These are phyloP conservation scores for Habrosyne pyritoides DNA, from an alignment of 2,888 invertebrate species.

Conservation along the genomic window DNA sequence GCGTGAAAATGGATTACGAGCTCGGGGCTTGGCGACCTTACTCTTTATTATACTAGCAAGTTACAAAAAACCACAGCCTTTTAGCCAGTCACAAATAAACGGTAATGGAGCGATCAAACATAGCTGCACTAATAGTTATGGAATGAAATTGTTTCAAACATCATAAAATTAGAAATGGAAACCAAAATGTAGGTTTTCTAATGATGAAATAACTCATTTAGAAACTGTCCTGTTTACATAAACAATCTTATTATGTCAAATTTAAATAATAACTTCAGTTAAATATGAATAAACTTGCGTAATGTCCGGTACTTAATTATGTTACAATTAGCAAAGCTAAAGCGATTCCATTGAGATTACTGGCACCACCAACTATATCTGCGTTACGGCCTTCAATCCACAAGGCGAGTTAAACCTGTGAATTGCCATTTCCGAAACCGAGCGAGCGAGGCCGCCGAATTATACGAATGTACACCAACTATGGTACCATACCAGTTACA, in stretches of 20 bases:
- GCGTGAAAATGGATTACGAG: constrained; percentile 24
- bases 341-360: constrained; percentile 19
- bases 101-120: constrained; percentile 16
- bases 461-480: constrained; percentile 39
- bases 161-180: neutral
- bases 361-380: constrained; percentile 31
- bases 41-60: constrained; percentile 26
- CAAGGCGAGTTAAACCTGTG: constrained; percentile 53
- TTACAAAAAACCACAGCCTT: constrained; percentile 22
- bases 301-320: neutral
- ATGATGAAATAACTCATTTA: neutral
- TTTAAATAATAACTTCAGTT: neutral
- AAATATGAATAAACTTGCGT: neutral
- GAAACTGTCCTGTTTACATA: neutral
- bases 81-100: constrained; percentile 25
- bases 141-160: constrained; percentile 2
- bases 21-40: constrained; percentile 22
- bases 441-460: constrained; percentile 51
- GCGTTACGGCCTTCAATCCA: constrained; percentile 52
- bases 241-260: no score
- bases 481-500: constrained; percentile 13
- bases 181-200: neutral
- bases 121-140: constrained; percentile 15
- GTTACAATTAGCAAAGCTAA: neutral
- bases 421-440: constrained; percentile 68